Evolutionary conservation across 2,113 vertebrate species (phyloP).

Genomic region (Scophthalmus maximus): DNA sequence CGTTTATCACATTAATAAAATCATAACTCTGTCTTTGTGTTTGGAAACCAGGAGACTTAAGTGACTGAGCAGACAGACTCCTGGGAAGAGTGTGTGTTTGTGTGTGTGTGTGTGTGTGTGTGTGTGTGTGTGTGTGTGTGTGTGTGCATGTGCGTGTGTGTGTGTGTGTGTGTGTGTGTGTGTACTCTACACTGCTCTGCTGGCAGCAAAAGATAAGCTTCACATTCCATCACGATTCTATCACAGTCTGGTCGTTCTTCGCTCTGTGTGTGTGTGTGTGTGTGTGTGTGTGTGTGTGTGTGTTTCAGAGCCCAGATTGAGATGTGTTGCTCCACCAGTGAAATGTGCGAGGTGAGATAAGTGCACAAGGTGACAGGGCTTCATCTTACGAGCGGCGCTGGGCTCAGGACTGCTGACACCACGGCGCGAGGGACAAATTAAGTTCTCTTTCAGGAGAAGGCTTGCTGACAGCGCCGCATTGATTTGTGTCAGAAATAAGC

Average conservation of each 20-base stretch:
- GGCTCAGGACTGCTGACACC: conserved; percentile 4
- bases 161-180: conserved; percentile 8
- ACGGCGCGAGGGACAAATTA: conserved; percentile 22
- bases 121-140: conserved; percentile 10
- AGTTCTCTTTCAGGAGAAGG: conserved; percentile 1
- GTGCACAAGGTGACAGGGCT: conserved; percentile 22
- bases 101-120: conserved; percentile 8
- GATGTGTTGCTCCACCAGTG: conserved; percentile 10
- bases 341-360: conserved; percentile 53
- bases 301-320: conserved; percentile 20
- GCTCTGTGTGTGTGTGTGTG: background rate
- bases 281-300: background rate
- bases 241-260: conserved; percentile 52
- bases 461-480: conserved; percentile 16
- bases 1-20: conserved; percentile 12
- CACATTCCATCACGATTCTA: conserved; percentile 69
- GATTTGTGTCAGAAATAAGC: conserved; percentile 60
- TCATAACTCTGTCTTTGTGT: conserved; percentile 35
- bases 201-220: conserved; percentile 61
- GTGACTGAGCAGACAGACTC: conserved; percentile 19
- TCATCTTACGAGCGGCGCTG: background rate
- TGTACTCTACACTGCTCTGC: conserved; percentile 11
- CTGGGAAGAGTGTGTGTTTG: background rate
- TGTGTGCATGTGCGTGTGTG: conserved; percentile 4
- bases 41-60: conserved; percentile 15